A percentile compares a stretch with the other conserved stretches of the same genome.
Evolutionary conservation across 2,797 vertebrate species (phyloP).

Genomic region (Sparidentex hasta): DNA sequence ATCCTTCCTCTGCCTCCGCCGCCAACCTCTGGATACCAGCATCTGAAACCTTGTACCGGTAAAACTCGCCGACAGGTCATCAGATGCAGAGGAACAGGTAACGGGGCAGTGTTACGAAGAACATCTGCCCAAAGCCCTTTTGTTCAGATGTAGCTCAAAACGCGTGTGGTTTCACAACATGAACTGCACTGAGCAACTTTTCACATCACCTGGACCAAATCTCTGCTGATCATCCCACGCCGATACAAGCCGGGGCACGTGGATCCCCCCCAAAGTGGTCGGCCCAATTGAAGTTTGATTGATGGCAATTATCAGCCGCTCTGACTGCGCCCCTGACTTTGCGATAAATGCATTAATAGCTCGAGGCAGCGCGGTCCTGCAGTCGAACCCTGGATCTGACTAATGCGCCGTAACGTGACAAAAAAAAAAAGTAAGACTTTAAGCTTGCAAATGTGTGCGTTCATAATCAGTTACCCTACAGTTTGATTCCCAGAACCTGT

Average conservation of each 20-base stretch:
- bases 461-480: not conserved
- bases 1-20: not conserved
- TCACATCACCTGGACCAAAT: not conserved
- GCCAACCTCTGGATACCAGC: not conserved
- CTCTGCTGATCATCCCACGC: not conserved
- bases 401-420: not conserved
- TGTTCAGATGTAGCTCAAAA: not conserved
- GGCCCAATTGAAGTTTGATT: slow-evolving; percentile 1
- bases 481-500: not conserved
- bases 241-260: not conserved
- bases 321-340: not conserved
- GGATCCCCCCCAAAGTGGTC: not conserved
- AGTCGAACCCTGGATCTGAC: slow-evolving; percentile 2
- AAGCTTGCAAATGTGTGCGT: not conserved
- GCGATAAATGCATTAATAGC: slow-evolving; percentile 15
- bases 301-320: not conserved
- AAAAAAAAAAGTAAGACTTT: slow-evolving; percentile 4
- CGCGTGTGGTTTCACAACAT: not conserved
- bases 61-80: not conserved
- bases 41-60: not conserved
- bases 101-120: not conserved
- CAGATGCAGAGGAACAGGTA: not conserved
- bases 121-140: too few species aligned
- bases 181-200: not conserved
- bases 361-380: not conserved